Percentiles rank a stretch among this genome's conserved stretches.
These are phyloP conservation scores for Aphyosemion australe DNA, from an alignment of 2,113 vertebrate genomes.

Conservation along the genomic window DNA sequence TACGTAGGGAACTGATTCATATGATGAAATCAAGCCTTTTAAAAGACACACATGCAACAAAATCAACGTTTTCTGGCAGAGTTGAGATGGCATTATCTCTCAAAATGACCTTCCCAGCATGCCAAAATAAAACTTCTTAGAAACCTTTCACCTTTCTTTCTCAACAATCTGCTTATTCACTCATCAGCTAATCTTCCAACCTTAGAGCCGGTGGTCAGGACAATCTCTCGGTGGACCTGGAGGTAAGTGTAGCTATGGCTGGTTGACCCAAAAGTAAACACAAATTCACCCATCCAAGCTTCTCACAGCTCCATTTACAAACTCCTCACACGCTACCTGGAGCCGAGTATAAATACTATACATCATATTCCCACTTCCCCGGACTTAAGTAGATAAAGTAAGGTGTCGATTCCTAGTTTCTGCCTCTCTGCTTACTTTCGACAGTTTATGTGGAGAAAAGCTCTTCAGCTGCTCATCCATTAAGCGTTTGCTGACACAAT, in stretches of 20 bases:
- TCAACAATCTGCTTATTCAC: constrained; percentile 6
- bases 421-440: constrained; percentile 53
- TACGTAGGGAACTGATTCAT: constrained; percentile 2
- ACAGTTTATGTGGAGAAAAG: constrained; percentile 67
- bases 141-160: not conserved
- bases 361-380: constrained; percentile 68
- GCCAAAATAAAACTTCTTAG: not conserved
- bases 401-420: constrained; percentile 61
- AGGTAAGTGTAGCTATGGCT: constrained; percentile 66
- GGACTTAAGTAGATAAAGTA: constrained; percentile 67
- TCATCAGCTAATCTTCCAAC: not conserved
- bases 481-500: constrained; percentile 54
- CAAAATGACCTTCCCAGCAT: not conserved
- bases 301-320: constrained; percentile 71
- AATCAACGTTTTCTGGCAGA: not conserved
- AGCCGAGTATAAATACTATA: constrained; percentile 69
- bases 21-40: not conserved
- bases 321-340: constrained; percentile 57
- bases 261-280: constrained; percentile 74
- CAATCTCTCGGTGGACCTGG: constrained; percentile 55
- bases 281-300: constrained; percentile 51
- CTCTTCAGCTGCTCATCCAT: constrained; percentile 69
- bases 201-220: constrained; percentile 27
- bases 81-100: not conserved
- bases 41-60: not conserved